Conservation (phyloP, 1,140 invertebrate species). For the Cherax destructor region DNA sequence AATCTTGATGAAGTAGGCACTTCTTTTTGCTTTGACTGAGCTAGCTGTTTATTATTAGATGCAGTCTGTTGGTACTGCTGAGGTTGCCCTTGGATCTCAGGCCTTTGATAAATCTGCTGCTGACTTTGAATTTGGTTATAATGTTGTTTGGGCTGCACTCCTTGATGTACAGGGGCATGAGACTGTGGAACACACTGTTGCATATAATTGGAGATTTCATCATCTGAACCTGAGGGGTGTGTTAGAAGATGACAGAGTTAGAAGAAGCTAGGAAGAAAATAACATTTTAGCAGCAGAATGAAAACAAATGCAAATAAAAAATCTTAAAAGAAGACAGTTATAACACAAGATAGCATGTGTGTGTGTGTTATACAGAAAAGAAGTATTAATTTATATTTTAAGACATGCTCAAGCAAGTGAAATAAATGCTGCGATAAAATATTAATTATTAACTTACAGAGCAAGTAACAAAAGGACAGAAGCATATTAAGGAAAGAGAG, state of each 20-base stretch:
- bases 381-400: too few relatives aligned
- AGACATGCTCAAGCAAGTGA: too few relatives aligned
- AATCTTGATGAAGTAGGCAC: conserved; percentile 78
- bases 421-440: too few relatives aligned
- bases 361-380: too few relatives aligned
- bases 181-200: conserved; percentile 45
- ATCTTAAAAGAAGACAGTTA: not conserved
- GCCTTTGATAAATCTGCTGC: not conserved
- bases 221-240: conserved; percentile 67
- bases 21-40: conserved; percentile 61
- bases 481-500: not conserved
- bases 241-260: conserved; percentile 62
- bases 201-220: conserved; percentile 67
- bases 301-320: not conserved
- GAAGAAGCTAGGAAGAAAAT: conserved; percentile 22
- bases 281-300: conserved; percentile 11
- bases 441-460: too few relatives aligned
- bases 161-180: conserved; percentile 41
- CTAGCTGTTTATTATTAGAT: not conserved
- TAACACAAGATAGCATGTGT: not conserved
- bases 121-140: conserved; percentile 4
- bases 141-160: not conserved
- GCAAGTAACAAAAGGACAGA: too few relatives aligned
- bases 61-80: conserved; percentile 14
- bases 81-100: conserved; percentile 18